phyloP scores from a whole-genome alignment of 1,140 invertebrate genomes.

The Eupristina koningsbergeri region DNA sequence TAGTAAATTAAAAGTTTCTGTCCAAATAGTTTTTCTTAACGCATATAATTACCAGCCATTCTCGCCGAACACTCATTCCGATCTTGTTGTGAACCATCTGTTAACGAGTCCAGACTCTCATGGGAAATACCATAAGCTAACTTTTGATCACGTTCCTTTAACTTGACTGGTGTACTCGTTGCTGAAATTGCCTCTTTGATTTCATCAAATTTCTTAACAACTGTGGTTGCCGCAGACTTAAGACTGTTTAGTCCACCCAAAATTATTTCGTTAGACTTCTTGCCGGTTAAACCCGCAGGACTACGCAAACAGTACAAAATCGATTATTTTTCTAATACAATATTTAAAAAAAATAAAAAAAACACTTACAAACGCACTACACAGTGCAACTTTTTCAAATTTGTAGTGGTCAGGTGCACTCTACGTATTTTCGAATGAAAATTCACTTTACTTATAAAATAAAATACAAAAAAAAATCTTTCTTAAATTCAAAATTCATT shows the following conservation, averaged over 20 bases:
- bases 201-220: slow-evolving; percentile 92
- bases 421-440: neutral
- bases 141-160: slow-evolving; percentile 71
- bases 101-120: slow-evolving; percentile 70
- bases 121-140: slow-evolving; percentile 68
- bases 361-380: neutral
- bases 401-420: slow-evolving; percentile 11
- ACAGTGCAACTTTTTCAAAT: slow-evolving; percentile 7
- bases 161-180: slow-evolving; percentile 87
- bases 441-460: neutral
- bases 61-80: slow-evolving; percentile 65
- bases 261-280: slow-evolving; percentile 90
- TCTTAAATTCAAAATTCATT: no score
- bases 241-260: slow-evolving; percentile 88
- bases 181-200: slow-evolving; percentile 93
- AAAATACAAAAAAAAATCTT: no score
- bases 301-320: slow-evolving; percentile 72
- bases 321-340: neutral
- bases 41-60: slow-evolving; percentile 59
- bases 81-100: slow-evolving; percentile 70
- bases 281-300: slow-evolving; percentile 85
- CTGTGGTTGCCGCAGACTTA: slow-evolving; percentile 87
- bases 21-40: no score
- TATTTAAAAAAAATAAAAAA: no score
- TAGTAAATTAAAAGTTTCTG: no score